Conservation (phyloP, 2,113 vertebrate genomes). For the Amblyopsis rosae region DNA sequence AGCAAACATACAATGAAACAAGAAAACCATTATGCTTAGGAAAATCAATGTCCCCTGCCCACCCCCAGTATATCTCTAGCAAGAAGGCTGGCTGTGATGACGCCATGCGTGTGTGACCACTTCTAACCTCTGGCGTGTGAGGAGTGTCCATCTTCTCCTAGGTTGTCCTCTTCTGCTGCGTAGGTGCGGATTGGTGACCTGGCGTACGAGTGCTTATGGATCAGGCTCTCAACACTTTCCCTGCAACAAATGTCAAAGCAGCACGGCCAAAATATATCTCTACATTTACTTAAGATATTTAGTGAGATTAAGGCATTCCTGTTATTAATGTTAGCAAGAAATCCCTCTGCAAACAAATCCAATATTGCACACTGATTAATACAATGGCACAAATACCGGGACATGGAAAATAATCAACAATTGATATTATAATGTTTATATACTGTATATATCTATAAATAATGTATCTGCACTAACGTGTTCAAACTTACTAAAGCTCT, state of each 20-base stretch:
- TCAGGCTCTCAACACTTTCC: slow-evolving; percentile 97
- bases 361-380: no score
- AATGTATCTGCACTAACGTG: no score
- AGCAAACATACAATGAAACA: no score
- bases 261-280: slow-evolving; percentile 74
- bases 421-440: background rate
- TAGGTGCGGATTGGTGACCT: slow-evolving; percentile 96
- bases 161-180: slow-evolving; percentile 87
- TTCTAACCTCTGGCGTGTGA: slow-evolving; percentile 86
- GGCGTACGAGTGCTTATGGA: slow-evolving; percentile 99
- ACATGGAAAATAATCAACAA: background rate
- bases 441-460: no score
- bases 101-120: background rate
- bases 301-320: background rate
- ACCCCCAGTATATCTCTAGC: background rate
- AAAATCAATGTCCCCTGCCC: no score
- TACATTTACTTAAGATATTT: slow-evolving; percentile 24
- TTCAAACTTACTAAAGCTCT: background rate
- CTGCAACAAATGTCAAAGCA: slow-evolving; percentile 79
- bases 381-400: no score
- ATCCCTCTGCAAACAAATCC: no score
- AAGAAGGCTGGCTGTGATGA: background rate
- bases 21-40: no score
- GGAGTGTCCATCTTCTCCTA: slow-evolving; percentile 87
- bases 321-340: background rate